Evolutionary conservation across 2,797 vertebrate species (phyloP), one percentile per base, ranked within the genome.

Genomic region (Meda fulgida): DNA sequence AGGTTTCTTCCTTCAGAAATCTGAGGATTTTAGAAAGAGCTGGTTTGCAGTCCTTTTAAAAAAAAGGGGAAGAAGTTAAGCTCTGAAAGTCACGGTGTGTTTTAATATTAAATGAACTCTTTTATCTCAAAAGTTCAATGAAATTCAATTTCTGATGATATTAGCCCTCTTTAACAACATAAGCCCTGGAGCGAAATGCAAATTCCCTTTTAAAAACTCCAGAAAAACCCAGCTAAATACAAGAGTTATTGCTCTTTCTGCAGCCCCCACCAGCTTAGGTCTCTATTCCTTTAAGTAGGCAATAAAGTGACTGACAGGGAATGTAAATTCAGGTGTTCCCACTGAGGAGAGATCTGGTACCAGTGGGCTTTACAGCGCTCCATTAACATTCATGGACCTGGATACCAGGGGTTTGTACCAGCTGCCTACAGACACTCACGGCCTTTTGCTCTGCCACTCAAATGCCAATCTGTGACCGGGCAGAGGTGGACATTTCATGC

Each of bases 361-460:
- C 81, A 31, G 3, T 75, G 48, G 84, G 86, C 82, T 48, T 86
- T 87, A 78, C 58, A n/a, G 79, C 9, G 21, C 31, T 53, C 79
- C 85, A 86, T 90, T 89, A 89, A 87, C 85, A 91, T 91, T 91
- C 87, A 84, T 43, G 18, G 69, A 81, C 80, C 86, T 84, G 38
- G 21, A 72, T 80, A 72, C 81, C 84, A 83, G 38, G 78, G 71
- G 40, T 46, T 73, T 55, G 40, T 80, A 76, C 79, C 84, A 83
- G 80, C 80, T 69, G 85, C 89, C 86, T 86, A 80, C 73, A 88
- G 87, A 87, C 73, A 80, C 76, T 79, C 18, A 66, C 29, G 34
- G 85, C 84, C 88, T 91, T 91, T 91, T 71, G 67, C 88, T 80
- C 77, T 58, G 85, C 82, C 89, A 89, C 82, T 89, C 88, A 89